Evolutionary conservation across 2,113 vertebrate species (phyloP).

Genomic region (Indri indri): DNA sequence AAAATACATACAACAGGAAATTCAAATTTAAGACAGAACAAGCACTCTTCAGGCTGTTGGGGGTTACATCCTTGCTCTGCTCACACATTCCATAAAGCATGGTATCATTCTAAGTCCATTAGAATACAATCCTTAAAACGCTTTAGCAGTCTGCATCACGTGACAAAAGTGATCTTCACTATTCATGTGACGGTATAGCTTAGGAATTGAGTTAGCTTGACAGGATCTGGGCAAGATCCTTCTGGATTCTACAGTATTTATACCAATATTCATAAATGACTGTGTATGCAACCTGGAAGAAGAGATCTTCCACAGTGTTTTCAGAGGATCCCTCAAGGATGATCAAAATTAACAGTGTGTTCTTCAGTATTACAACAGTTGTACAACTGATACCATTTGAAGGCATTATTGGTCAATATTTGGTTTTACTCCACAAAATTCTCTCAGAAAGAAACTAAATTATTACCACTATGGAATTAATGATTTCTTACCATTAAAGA

Average conservation of each 20-base stretch:
- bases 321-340: not conserved
- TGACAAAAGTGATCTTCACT: not conserved
- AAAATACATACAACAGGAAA: slow-evolving; percentile 24
- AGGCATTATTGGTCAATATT: not conserved
- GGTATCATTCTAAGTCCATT: not conserved
- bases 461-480: not conserved
- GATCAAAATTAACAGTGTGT: not conserved
- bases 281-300: not conserved
- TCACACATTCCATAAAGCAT: not conserved
- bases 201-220: not conserved
- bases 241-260: not conserved
- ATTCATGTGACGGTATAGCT: not conserved
- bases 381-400: not conserved
- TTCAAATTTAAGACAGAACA: not conserved
- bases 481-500: not conserved
- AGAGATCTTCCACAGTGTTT: not conserved
- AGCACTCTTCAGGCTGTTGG: not conserved
- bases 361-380: not conserved
- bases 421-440: slow-evolving; percentile 1
- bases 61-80: not conserved
- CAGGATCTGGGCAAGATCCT: not conserved
- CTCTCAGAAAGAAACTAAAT: slow-evolving; percentile 2
- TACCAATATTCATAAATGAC: not conserved
- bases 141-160: not conserved
- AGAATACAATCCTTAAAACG: not conserved